Evolutionary conservation across 1,140 invertebrate genomes (phyloP).

Genomic region (Onthophagus taurus): DNA sequence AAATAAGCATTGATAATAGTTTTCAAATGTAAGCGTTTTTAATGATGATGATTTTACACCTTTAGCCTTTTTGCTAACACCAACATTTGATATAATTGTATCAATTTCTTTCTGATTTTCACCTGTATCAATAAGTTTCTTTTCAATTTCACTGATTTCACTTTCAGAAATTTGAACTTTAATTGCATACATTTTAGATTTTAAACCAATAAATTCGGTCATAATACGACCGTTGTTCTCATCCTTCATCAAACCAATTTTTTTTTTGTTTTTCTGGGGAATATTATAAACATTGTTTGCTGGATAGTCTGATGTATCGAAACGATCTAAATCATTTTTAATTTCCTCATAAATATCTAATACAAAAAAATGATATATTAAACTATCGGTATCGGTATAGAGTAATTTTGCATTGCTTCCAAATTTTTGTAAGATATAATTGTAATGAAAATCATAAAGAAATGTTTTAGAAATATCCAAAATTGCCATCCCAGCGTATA

Average conservation of each 20-base stretch:
- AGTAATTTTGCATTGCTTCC: constrained; percentile 19
- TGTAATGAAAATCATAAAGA: constrained; percentile 18
- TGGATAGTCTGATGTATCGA: constrained; percentile 31
- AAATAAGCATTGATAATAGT: constrained; percentile 23
- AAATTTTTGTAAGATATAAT: constrained; percentile 20
- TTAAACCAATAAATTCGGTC: constrained; percentile 36
- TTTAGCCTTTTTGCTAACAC: too few relatives aligned
- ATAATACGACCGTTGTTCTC: constrained; percentile 37
- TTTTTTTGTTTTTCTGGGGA: constrained; percentile 38
- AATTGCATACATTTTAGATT: constrained; percentile 38
- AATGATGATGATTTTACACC: not conserved
- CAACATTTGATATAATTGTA: not conserved
- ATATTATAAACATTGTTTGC: constrained; percentile 27
- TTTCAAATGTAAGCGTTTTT: constrained; percentile 17
- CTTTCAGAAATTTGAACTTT: constrained; percentile 13
- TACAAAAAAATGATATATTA: constrained; percentile 23
- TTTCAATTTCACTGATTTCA: not conserved
- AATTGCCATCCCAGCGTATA: constrained; percentile 16
- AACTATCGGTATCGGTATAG: constrained; percentile 30
- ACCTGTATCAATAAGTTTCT: constrained; percentile 2
- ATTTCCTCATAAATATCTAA: constrained; percentile 22
- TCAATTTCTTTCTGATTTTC: not conserved
- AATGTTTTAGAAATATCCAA: constrained; percentile 18
- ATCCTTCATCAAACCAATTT: constrained; percentile 43
- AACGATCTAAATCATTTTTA: constrained; percentile 17